phyloP scores from a whole-genome alignment of 2,888 invertebrate species.

The Dastarcus helophoroides region DNA sequence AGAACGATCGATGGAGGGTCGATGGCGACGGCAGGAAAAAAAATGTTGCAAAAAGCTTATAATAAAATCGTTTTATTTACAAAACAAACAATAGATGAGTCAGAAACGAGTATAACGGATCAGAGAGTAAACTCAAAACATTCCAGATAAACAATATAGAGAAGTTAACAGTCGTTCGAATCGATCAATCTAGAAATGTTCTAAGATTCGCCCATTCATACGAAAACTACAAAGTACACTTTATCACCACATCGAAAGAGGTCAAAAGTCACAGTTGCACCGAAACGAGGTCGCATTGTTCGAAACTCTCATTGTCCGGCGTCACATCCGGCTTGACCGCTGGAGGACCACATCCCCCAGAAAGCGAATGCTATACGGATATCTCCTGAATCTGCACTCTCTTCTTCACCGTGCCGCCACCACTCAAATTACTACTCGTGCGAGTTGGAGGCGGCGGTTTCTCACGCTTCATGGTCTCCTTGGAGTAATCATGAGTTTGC shows the following conservation, averaged over 20 bases:
- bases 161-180: no score
- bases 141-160: no score
- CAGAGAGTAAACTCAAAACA: no score
- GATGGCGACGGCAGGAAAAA: no score
- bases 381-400: conserved; percentile 73
- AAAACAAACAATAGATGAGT: no score
- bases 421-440: conserved; percentile 35
- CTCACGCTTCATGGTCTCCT: conserved; percentile 23
- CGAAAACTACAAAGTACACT: no score
- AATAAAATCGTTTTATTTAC: no score
- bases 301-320: conserved; percentile 19
- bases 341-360: conserved; percentile 20
- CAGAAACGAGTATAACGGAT: no score
- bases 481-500: conserved; percentile 26
- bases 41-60: no score
- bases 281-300: conserved; percentile 32
- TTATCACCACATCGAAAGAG: no score
- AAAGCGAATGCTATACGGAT: conserved; percentile 51
- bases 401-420: conserved; percentile 54
- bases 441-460: conserved; percentile 35
- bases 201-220: conserved; percentile 24
- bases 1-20: no score
- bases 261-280: conserved; percentile 37
- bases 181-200: conserved; percentile 23
- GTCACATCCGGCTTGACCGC: conserved; percentile 10